Percentiles rank a stretch among this genome's conserved stretches.
Conservation (phyloP, 2,888 invertebrate species). For the Netelia inedita region DNA sequence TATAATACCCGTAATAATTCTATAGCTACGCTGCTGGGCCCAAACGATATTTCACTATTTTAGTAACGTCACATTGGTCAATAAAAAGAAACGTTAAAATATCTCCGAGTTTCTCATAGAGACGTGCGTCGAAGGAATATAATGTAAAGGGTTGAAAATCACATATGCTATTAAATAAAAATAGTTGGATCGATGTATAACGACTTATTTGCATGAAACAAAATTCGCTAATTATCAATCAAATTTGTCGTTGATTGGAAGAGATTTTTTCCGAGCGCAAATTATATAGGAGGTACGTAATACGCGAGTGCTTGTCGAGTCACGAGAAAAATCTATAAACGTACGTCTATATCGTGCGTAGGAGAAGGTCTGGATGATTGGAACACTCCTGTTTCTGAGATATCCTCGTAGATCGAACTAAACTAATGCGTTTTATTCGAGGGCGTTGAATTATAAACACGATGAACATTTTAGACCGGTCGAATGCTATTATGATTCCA, state of each 20-base stretch:
- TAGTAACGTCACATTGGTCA: slow-evolving; percentile 4
- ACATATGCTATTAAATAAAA: too few relatives aligned
- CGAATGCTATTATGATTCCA: too few relatives aligned
- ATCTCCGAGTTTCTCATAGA: too few relatives aligned
- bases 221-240: background rate
- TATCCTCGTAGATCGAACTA: too few relatives aligned
- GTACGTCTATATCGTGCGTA: background rate
- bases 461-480: too few relatives aligned
- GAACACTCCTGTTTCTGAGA: too few relatives aligned
- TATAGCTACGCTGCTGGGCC: background rate
- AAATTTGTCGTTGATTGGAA: background rate
- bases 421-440: too few relatives aligned
- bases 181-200: too few relatives aligned
- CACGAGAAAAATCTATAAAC: background rate
- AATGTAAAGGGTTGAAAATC: too few relatives aligned
- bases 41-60: slow-evolving; percentile 16
- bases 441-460: too few relatives aligned
- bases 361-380: too few relatives aligned
- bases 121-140: too few relatives aligned
- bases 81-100: background rate
- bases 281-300: background rate
- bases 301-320: background rate
- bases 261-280: background rate
- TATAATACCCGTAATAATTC: slow-evolving; percentile 37
- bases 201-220: background rate